Base-by-base conservation (phyloP, 2,113 vertebrate species). In the Atractosteus spatula region DNA sequence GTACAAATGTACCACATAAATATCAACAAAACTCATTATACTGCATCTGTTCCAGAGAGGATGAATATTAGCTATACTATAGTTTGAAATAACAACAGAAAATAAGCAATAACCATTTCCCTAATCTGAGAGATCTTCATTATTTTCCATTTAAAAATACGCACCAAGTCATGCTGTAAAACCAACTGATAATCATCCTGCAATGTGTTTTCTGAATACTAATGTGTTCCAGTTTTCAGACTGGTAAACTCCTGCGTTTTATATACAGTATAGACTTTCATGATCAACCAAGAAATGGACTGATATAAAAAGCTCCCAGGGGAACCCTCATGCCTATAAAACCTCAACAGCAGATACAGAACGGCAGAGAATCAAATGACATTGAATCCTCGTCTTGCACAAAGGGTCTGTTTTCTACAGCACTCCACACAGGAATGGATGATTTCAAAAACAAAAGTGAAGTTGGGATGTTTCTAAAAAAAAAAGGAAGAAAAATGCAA, bases 121-220 rank as follows among this genome's bases (percentile, higher is more conserved):
- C 64, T 73, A 59, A 47, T 59, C 61, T 45, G 51, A 47, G 66
- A 74, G 66, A 62, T 62, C 45, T 41, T 43, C 54, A 72, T 66
- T 67, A 67, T 17, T 68, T 51, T 74, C 29, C 57, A 8, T 62
- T 47, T 47, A n/a, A 16, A 55, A 14, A 61, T 10, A 66, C 41
- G 66, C 55, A 68, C 3, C 6, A 41, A 62, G 41, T 68, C 13
- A 13, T 62, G 71, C 55, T 61, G 66, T 73, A 68, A 67, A 41
- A 63, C 47, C 64, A 41, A 56, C 43, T 63, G 64, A n/a, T 68
- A 57, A 57, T 56, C 62, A 55, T 44, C 5, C 4, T 17, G 13
- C 41, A 16, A 47, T 55, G 29, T 68, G 66, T 62, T 68, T 68
- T 51, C 56, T 62, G 72, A 51, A 74, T 73, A 61, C 71, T 73